Conservation (phyloP, 2,797 vertebrate genomes). For the Leuciscus waleckii region DNA sequence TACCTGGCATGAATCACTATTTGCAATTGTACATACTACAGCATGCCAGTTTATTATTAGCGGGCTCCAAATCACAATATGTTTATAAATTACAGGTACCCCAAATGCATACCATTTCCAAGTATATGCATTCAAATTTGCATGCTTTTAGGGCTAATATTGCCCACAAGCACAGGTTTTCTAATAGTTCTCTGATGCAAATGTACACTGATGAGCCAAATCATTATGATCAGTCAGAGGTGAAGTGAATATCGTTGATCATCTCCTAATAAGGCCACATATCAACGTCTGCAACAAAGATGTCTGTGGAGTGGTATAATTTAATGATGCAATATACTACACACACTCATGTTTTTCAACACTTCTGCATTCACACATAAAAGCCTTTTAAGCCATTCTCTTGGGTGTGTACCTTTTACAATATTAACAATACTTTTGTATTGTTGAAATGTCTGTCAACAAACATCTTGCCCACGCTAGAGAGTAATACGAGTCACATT, state of each 20-base stretch:
- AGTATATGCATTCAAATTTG: background rate
- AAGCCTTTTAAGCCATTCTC: conserved; percentile 28
- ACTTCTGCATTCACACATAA: background rate
- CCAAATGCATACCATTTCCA: background rate
- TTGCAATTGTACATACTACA: conserved; percentile 1
- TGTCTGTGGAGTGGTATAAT: conserved; percentile 1
- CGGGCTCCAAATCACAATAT: too few relatives aligned
- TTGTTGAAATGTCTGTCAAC: conserved; percentile 22
- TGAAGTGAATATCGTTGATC: background rate
- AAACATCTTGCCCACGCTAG: background rate
- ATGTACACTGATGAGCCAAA: background rate
- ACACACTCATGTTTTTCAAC: conserved; percentile 36
- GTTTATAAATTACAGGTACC: background rate
- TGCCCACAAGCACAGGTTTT: background rate
- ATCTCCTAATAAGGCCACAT: background rate
- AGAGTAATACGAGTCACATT: conserved; percentile 7
- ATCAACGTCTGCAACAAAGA: background rate
- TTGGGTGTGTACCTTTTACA: conserved; percentile 44
- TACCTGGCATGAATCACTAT: background rate
- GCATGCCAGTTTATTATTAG: too few relatives aligned
- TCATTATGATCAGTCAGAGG: background rate
- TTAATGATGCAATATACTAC: conserved; percentile 21
- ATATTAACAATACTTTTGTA: conserved; percentile 51
- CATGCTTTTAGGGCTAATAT: background rate
- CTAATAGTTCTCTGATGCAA: background rate